phyloP scores from a whole-genome alignment of 2,888 invertebrate species.

The Periphyllus acericola region DNA sequence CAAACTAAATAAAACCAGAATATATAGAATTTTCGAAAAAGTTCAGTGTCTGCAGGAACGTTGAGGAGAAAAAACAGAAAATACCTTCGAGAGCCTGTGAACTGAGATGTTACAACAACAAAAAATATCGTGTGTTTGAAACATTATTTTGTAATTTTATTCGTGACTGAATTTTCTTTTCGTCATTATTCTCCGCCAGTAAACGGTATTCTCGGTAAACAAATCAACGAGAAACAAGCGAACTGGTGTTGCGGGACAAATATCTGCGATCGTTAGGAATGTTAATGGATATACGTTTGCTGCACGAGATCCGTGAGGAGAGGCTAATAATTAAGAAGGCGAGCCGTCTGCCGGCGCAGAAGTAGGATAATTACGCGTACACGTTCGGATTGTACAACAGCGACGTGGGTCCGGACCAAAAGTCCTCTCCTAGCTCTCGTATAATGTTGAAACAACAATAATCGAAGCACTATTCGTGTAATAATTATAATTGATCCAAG shows the following conservation, averaged over 20 bases:
- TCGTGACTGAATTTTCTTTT: neutral
- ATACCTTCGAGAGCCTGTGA: no score
- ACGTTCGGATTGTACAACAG: neutral
- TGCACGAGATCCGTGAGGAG: slow-evolving; percentile 28
- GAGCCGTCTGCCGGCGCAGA: slow-evolving; percentile 29
- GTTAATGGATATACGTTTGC: slow-evolving; percentile 37
- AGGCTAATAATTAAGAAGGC: slow-evolving; percentile 40
- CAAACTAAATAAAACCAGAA: no score
- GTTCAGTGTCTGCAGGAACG: no score
- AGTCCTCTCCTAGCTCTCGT: neutral
- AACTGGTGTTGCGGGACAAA: slow-evolving; percentile 8
- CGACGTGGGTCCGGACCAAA: neutral
- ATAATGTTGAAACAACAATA: neutral
- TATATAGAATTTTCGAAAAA: no score
- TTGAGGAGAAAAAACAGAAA: no score
- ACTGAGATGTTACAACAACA: no score
- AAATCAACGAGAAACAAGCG: neutral
- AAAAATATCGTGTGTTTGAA: neutral
- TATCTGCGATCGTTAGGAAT: slow-evolving; percentile 31
- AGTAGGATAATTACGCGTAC: slow-evolving; percentile 10
- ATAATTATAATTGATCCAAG: neutral
- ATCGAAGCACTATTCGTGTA: neutral
- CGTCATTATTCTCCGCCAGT: neutral
- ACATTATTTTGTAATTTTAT: neutral
- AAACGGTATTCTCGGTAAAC: neutral